phyloP scores from a whole-genome alignment of 2,113 vertebrate species.

The Calypte anna region DNA sequence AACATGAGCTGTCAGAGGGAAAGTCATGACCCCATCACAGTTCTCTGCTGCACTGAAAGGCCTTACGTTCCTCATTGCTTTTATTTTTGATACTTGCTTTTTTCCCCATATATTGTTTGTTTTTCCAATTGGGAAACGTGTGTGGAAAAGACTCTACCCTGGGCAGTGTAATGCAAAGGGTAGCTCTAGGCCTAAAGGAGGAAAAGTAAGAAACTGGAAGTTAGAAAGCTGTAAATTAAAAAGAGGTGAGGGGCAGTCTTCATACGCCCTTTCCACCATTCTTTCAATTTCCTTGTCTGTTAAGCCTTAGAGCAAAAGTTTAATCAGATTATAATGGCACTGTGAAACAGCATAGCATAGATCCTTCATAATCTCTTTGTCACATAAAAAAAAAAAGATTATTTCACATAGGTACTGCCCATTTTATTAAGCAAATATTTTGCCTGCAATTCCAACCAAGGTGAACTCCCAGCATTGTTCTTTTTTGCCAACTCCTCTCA shows the following conservation, averaged over 20 bases:
- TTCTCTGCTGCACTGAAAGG: rapidly evolving
- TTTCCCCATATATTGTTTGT: background rate
- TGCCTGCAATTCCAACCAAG: background rate
- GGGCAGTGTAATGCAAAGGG: background rate
- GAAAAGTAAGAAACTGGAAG: background rate
- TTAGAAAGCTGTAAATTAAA: background rate
- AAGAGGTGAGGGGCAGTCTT: background rate
- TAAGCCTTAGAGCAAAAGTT: background rate
- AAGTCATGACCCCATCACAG: background rate
- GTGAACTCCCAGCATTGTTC: background rate
- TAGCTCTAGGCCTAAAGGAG: background rate
- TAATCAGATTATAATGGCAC: background rate
- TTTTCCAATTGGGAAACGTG: background rate
- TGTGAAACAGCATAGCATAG: background rate
- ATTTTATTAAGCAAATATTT: background rate
- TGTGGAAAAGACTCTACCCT: background rate
- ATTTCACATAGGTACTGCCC: background rate
- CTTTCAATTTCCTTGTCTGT: background rate
- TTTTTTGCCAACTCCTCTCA: background rate
- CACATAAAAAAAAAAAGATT: background rate
- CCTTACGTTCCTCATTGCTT: background rate
- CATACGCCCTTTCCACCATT: background rate
- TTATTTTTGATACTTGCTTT: background rate
- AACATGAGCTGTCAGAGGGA: background rate
- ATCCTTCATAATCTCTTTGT: background rate